Evolutionary conservation across 2,113 vertebrate genomes (phyloP).

Genomic region (Excalfactoria chinensis): DNA sequence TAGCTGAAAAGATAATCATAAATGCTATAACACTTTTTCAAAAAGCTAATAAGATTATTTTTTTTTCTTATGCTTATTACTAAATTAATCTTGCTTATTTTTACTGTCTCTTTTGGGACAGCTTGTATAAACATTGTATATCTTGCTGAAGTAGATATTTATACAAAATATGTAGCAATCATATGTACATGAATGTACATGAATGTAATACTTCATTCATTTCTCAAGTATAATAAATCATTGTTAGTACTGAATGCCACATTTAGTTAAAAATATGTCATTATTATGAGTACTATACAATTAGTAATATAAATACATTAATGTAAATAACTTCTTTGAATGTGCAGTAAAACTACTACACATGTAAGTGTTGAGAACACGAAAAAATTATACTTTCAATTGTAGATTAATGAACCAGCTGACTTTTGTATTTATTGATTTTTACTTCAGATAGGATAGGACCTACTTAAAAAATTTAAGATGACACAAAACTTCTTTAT

Average conservation of each 20-base stretch:
- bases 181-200: background rate
- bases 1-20: background rate
- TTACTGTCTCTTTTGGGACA: background rate
- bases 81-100: background rate
- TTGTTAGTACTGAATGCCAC: background rate
- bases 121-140: background rate
- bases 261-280: constrained; percentile 6
- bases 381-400: background rate
- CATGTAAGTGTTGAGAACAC: background rate
- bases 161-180: background rate
- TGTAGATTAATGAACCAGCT: background rate
- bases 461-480: background rate
- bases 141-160: background rate
- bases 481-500: background rate
- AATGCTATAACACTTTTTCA: background rate
- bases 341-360: background rate
- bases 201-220: background rate
- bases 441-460: background rate
- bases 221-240: background rate
- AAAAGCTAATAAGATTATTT: background rate
- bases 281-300: background rate
- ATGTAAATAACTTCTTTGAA: background rate
- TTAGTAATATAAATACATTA: background rate
- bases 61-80: background rate
- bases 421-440: background rate